A percentile compares a stretch with the other conserved stretches of the same genome.
These are phyloP conservation scores for Stenchaetothrips biformis DNA, from an alignment of 2,888 invertebrate genomes.

Conservation along the genomic window DNA sequence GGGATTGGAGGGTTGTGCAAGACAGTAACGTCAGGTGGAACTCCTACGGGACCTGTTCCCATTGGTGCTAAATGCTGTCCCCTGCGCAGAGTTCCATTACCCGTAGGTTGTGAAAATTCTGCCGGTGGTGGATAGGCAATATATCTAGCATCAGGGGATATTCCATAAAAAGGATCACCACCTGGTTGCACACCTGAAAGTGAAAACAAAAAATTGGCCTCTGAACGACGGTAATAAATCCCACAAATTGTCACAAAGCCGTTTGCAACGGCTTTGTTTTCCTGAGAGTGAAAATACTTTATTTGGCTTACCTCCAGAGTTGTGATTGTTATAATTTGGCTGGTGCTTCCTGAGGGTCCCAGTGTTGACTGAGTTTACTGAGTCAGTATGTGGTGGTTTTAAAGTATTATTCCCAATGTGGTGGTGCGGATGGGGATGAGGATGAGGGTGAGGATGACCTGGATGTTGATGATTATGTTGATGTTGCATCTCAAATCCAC, in stretches of 20 bases:
- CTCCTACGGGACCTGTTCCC: constrained; percentile 38
- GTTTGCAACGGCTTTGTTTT: background rate
- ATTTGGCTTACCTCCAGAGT: constrained; percentile 30
- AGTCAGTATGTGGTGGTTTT: constrained; percentile 34
- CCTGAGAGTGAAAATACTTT: background rate
- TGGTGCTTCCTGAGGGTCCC: constrained; percentile 12
- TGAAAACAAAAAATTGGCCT: background rate
- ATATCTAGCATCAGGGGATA: constrained; percentile 51
- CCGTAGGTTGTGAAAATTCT: constrained; percentile 57
- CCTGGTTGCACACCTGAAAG: constrained; percentile 20
- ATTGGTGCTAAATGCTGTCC: constrained; percentile 44
- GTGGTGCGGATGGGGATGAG: constrained; percentile 38
- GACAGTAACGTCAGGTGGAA: constrained; percentile 35
- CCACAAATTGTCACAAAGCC: background rate
- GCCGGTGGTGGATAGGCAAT: constrained; percentile 72
- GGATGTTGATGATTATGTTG: constrained; percentile 38
- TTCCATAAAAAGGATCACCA: constrained; percentile 32
- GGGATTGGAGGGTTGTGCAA: constrained; percentile 35
- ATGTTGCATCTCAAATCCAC: constrained; percentile 53
- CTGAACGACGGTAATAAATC: background rate
- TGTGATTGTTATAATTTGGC: constrained; percentile 31
- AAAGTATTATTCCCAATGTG: constrained; percentile 33
- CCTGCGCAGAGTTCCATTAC: constrained; percentile 37
- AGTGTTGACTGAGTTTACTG: background rate
- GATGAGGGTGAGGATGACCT: constrained; percentile 36